Percentiles rank a stretch among this genome's conserved stretches.
Evolutionary conservation across 2,113 vertebrate species (phyloP).

Genomic region (Rhinolophus ferrumequinum): DNA sequence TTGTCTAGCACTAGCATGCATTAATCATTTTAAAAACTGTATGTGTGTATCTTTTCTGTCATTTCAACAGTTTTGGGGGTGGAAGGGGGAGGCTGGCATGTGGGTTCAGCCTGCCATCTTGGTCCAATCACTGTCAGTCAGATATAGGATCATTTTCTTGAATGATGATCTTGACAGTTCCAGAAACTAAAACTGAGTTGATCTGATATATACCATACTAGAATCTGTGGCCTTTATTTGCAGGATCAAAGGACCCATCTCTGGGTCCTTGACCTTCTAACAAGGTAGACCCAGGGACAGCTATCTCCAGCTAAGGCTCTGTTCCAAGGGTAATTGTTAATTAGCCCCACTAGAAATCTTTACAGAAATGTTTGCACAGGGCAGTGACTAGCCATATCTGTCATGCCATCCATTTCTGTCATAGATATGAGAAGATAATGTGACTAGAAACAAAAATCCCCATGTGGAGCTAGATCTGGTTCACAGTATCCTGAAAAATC

Average conservation of each 20-base stretch:
- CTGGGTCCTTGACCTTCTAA: too few relatives aligned
- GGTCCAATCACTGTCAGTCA: background rate
- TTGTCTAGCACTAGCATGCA: background rate
- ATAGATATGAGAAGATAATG: background rate
- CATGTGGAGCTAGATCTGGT: background rate
- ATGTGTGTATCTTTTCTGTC: background rate
- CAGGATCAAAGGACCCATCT: background rate
- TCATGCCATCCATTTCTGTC: background rate
- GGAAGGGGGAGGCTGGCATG: background rate
- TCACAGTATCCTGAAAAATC: background rate
- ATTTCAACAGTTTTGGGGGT: conserved; percentile 14
- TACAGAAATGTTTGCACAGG: background rate
- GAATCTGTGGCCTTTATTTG: background rate
- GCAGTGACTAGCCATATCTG: background rate
- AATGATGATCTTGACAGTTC: background rate
- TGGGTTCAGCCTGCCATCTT: background rate
- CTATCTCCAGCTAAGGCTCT: background rate
- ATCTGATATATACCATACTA: background rate
- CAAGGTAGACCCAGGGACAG: too few relatives aligned
- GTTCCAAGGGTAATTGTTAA: background rate
- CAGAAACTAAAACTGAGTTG: conserved; percentile 9
- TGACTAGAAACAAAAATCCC: background rate
- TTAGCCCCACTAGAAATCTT: background rate
- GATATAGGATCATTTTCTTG: conserved; percentile 1
- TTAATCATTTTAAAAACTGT: background rate